These are phyloP conservation scores for Thunnus thynnus DNA, from an alignment of 2,113 vertebrate species.

Conservation along the genomic window DNA sequence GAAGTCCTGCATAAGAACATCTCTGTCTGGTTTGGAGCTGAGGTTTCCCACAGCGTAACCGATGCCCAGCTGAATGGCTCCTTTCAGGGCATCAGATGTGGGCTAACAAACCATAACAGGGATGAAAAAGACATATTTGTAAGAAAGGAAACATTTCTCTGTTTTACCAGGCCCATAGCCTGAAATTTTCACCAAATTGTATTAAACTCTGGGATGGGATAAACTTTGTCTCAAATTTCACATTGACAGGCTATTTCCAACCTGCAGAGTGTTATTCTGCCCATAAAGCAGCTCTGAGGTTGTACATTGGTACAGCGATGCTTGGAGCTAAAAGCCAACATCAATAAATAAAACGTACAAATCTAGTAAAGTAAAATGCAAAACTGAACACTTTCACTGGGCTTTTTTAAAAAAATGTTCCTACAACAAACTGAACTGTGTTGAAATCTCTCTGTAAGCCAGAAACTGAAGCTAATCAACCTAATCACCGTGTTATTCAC, in stretches of 20 bases:
- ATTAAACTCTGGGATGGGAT: too few relatives aligned
- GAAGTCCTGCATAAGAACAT: slow-evolving; percentile 99
- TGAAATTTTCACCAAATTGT: too few relatives aligned
- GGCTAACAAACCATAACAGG: slow-evolving; percentile 81
- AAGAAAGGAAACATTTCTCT: background rate
- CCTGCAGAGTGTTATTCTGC: too few relatives aligned
- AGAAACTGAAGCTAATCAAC: background rate
- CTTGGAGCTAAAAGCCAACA: too few relatives aligned
- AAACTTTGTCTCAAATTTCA: too few relatives aligned
- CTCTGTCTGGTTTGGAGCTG: slow-evolving; percentile 95
- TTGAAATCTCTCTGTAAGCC: background rate
- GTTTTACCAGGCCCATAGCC: too few relatives aligned
- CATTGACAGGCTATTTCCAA: too few relatives aligned
- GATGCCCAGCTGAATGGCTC: slow-evolving; percentile 96
- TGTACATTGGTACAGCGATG: too few relatives aligned
- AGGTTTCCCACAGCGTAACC: slow-evolving; percentile 96
- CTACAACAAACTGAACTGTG: background rate
- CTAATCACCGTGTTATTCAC: background rate
- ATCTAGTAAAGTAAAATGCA: too few relatives aligned
- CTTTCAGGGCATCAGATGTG: slow-evolving; percentile 92
- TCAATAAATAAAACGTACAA: too few relatives aligned
- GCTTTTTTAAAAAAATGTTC: background rate
- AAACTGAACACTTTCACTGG: too few relatives aligned
- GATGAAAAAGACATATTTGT: background rate
- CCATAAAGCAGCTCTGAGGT: too few relatives aligned